Conservation (phyloP, 2,113 vertebrate genomes). For the Poeciliopsis occidentalis region DNA sequence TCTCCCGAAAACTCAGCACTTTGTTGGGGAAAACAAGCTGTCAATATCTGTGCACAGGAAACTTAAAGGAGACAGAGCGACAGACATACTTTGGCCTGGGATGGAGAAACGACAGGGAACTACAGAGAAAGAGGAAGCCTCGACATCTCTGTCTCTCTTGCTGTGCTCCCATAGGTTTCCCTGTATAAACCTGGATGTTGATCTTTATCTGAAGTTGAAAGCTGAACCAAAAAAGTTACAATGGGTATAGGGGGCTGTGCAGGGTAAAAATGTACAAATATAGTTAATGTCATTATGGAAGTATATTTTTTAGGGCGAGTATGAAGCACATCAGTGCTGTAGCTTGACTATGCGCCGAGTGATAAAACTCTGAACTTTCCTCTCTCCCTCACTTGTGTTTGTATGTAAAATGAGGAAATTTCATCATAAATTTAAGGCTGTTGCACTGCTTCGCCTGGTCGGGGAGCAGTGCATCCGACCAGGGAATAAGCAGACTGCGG, state of each 20-base stretch:
- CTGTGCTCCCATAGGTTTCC: constrained; percentile 30
- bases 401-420: too few relatives aligned
- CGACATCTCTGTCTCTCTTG: constrained; percentile 43
- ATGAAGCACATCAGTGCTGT: too few relatives aligned
- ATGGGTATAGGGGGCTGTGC: neutral
- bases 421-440: too few relatives aligned
- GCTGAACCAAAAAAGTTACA: constrained; percentile 24
- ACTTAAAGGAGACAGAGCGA: constrained; percentile 34
- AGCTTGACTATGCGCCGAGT: too few relatives aligned
- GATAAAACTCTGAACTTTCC: too few relatives aligned
- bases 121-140: constrained; percentile 15
- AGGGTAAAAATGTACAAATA: too few relatives aligned
- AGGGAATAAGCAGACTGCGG: too few relatives aligned
- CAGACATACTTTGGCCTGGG: constrained; percentile 21
- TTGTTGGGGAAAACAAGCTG: constrained; percentile 66
- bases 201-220: constrained; percentile 50
- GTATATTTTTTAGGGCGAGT: too few relatives aligned
- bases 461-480: too few relatives aligned
- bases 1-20: constrained; percentile 67
- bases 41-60: constrained; percentile 48
- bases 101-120: constrained; percentile 22
- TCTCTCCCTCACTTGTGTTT: too few relatives aligned
- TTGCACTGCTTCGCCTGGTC: too few relatives aligned
- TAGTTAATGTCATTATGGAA: too few relatives aligned
- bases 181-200: constrained; percentile 35